A percentile compares a stretch with the other conserved stretches of the same genome.
phyloP scores from a whole-genome alignment of 30 jellyfish, hydroid and myxozoan species.

The Turritopsis dohrnii region DNA sequence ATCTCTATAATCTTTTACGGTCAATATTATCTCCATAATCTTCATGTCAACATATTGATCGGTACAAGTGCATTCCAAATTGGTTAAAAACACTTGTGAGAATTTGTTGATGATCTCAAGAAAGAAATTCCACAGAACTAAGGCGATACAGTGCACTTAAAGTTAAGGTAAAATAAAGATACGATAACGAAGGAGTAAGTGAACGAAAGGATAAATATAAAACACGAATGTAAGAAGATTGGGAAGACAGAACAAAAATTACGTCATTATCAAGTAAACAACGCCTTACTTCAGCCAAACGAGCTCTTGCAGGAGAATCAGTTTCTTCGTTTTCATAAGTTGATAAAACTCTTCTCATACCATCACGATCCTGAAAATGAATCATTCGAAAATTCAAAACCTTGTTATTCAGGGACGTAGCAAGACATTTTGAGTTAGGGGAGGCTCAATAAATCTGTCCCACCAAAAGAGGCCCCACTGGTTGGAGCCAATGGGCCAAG shows the following conservation, averaged over 20 bases:
- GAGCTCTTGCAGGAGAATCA: background rate
- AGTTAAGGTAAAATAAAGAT: background rate
- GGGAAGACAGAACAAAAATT: background rate
- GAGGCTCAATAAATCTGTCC: no score
- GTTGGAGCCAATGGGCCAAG: no score
- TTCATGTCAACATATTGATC: no score
- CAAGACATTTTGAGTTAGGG: no score
- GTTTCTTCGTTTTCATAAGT: conserved; percentile 42
- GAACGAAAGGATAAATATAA: no score
- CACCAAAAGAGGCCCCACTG: conserved; percentile 19
- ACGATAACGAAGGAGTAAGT: no score
- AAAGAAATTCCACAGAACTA: background rate
- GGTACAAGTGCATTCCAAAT: no score
- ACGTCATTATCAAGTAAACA: background rate
- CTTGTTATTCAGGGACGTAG: no score
- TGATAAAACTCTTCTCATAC: conserved; percentile 56
- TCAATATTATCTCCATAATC: background rate
- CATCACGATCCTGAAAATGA: conserved; percentile 68
- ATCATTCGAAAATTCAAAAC: no score
- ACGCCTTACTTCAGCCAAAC: background rate
- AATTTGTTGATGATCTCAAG: background rate
- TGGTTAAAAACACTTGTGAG: background rate
- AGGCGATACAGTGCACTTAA: background rate
- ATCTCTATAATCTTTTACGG: background rate
- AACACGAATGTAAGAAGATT: no score